Base-by-base conservation (phyloP, 2,888 invertebrate genomes). In the Ryuthela nishihirai region DNA sequence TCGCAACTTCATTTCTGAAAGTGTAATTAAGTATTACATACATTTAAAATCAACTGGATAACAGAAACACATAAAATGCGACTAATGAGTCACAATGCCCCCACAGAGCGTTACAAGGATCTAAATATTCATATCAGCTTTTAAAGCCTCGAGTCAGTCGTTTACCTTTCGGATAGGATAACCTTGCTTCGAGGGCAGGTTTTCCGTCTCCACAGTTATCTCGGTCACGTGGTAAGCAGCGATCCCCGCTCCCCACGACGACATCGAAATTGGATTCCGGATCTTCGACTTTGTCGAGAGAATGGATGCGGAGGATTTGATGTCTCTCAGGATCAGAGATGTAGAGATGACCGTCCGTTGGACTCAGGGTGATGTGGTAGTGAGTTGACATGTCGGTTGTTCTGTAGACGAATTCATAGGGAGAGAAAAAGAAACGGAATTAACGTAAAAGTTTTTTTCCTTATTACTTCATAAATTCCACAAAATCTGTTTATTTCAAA, bases 161-260 rank as follows among this genome's bases (percentile, higher is more conserved):
- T 39, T 26, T 56, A 68, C 94, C 94, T 79, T 98, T 98, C 0
- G 98, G 94, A 74, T 93, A 94, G 0, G 92, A 90, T 6, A 99
- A 80, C 73, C 93, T 91, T 0, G 98, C 97, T 71, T 92, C 89
- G 50, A 88, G 81, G 0, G 97, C 97, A 41, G 88, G 75, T 0
- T 91, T 93, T 1, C 93, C 94, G 72, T 98, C 98, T 0, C 98
- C 98, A 73, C 98, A 99, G 69, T 91, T 89, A 0, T 91, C 90
- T 72, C 91, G 90, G 72, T 92, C 92, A 2, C 93, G 91, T 0
- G 92, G 92, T 3, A 92, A 77, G 73, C 97, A 97, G 65, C 94
- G 81, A 74, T 93, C 91, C 0, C 95, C 95, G 2, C 92, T 93
- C 0, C 97, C 97, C 0, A 95, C 95, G 6, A 93, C 85, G 0